Percentiles rank a stretch among this genome's conserved stretches.
Evolutionary conservation across 2,797 vertebrate species (phyloP).

Genomic region (Hylomyscus alleni): DNA sequence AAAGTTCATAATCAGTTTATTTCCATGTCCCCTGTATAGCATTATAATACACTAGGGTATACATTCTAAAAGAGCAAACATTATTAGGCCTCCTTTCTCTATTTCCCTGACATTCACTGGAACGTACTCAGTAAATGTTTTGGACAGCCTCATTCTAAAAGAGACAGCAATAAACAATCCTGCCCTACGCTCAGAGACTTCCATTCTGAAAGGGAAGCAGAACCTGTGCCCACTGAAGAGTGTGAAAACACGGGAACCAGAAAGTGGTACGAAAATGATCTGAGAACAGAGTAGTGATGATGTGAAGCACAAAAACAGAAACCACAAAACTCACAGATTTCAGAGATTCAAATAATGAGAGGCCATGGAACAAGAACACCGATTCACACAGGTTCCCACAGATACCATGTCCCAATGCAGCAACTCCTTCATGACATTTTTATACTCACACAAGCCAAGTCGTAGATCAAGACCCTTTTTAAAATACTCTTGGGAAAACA

Average conservation of each 20-base stretch:
- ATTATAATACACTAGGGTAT: background rate
- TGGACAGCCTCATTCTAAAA: background rate
- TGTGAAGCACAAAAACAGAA: background rate
- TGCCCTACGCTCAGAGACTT: background rate
- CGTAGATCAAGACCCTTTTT: background rate
- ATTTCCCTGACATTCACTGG: background rate
- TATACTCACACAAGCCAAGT: background rate
- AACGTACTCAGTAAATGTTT: conserved; percentile 10
- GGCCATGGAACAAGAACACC: background rate
- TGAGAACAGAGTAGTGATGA: background rate
- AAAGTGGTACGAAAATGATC: background rate
- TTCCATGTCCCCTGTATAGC: background rate
- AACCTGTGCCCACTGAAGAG: background rate
- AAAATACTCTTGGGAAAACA: background rate
- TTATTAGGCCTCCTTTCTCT: background rate
- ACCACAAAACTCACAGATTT: background rate
- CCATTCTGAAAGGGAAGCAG: background rate
- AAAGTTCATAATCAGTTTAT: conserved; percentile 27
- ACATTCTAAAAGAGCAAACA: background rate
- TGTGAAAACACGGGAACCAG: background rate
- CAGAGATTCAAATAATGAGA: background rate
- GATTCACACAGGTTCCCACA: background rate
- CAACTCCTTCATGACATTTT: background rate
- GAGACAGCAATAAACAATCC: background rate
- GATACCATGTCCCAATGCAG: no score